Evolutionary conservation across 1,140 invertebrate species (phyloP).

Genomic region (Varroa destructor): DNA sequence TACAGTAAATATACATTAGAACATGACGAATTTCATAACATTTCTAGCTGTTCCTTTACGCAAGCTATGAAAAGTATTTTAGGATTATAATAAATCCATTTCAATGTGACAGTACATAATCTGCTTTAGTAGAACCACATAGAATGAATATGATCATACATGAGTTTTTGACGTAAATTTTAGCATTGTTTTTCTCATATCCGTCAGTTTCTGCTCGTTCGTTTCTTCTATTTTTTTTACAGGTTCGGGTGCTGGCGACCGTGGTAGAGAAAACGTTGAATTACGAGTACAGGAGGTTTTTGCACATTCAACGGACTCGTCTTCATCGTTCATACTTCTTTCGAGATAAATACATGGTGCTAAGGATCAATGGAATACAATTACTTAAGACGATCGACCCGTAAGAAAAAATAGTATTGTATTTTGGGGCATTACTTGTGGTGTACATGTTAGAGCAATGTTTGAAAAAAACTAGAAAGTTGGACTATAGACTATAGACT

Average conservation of each 20-base stretch:
- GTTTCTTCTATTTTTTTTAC: background rate
- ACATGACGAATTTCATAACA: background rate
- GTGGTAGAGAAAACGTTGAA: background rate
- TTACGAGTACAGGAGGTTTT: slow-evolving; percentile 3
- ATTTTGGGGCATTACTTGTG: too few species aligned
- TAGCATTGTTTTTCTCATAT: too few species aligned
- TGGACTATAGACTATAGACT: too few species aligned
- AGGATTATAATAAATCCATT: background rate
- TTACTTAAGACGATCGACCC: too few species aligned
- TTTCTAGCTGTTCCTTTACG: background rate
- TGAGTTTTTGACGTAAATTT: too few species aligned
- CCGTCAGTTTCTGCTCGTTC: too few species aligned
- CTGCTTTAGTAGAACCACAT: too few species aligned
- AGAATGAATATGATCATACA: too few species aligned
- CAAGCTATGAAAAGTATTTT: background rate
- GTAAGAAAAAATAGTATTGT: too few species aligned
- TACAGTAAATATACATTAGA: too few species aligned
- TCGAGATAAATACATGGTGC: slow-evolving; percentile 15
- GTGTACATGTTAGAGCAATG: too few species aligned
- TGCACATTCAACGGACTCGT: background rate
- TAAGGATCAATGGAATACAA: slow-evolving; percentile 20
- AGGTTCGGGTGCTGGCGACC: slow-evolving; percentile 17
- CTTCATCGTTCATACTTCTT: slow-evolving; percentile 6
- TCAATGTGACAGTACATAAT: background rate
- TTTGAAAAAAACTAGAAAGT: too few species aligned